Conservation (phyloP, 2,888 invertebrate species). For the Harmothoe impar region DNA sequence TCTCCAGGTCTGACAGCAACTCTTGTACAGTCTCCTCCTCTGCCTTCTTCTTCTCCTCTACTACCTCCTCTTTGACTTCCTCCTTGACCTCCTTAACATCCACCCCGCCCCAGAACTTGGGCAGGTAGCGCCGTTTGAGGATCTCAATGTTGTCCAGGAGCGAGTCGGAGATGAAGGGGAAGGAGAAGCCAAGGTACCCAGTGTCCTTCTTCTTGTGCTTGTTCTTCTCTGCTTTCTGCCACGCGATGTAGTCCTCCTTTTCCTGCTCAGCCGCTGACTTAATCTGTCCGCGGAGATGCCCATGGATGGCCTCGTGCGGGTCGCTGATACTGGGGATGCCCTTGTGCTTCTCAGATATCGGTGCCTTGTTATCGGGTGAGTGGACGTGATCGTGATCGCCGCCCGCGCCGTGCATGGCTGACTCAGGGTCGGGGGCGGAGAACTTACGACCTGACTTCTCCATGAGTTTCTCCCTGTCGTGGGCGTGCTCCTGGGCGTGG, state of each 20-base stretch:
- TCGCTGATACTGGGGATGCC: constrained; percentile 46
- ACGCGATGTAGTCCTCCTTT: not conserved
- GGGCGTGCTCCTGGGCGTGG: constrained; percentile 67
- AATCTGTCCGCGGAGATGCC: constrained; percentile 27
- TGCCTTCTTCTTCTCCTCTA: not conserved
- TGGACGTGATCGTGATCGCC: constrained; percentile 42
- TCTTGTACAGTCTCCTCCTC: constrained; percentile 38
- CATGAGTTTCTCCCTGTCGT: constrained; percentile 49
- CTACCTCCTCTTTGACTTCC: not conserved
- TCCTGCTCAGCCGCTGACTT: constrained; percentile 5
- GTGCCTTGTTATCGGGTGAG: constrained; percentile 52
- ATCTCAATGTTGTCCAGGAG: constrained; percentile 65
- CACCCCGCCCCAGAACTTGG: constrained; percentile 67
- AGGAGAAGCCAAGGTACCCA: constrained; percentile 36
- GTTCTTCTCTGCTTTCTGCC: constrained; percentile 30
- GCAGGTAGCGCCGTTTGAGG: constrained; percentile 60
- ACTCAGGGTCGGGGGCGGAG: constrained; percentile 7
- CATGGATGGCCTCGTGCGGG: constrained; percentile 43
- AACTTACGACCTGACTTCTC: constrained; percentile 29
- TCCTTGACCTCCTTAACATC: constrained; percentile 28
- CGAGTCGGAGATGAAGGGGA: constrained; percentile 64
- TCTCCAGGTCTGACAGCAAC: not conserved
- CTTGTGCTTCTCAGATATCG: constrained; percentile 34
- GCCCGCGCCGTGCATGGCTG: constrained; percentile 25
- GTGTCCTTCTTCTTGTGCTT: constrained; percentile 38